Conservation (phyloP, 2,113 vertebrate species). For the Deroptyus accipitrinus region DNA sequence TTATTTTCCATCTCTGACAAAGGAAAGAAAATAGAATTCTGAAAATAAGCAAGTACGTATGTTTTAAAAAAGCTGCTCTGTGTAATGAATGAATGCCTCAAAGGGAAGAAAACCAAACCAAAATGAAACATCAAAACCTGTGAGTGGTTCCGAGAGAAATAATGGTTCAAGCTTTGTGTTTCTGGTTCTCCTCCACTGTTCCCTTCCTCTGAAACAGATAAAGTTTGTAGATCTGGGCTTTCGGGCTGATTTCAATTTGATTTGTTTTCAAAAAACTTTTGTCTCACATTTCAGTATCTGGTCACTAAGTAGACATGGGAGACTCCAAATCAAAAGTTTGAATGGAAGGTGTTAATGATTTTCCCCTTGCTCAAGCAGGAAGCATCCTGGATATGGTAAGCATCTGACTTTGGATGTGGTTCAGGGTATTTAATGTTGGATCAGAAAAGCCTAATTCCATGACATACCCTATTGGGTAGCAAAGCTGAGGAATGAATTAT, state of each 20-base stretch:
- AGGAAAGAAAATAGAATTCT: not conserved
- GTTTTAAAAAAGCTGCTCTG: not conserved
- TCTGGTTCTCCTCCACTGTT: not conserved
- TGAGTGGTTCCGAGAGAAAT: not conserved
- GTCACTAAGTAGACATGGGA: not conserved
- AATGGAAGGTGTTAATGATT: not conserved
- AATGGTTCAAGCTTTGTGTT: not conserved
- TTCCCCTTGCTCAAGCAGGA: not conserved
- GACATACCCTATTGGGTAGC: not conserved
- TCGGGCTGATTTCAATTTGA: not conserved
- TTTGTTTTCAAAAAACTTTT: not conserved
- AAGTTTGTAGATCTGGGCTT: not conserved
- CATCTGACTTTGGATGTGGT: not conserved
- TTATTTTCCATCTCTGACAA: not conserved
- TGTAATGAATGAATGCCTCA: not conserved
- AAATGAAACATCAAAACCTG: not conserved
- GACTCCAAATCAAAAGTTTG: not conserved
- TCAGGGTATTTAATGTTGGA: not conserved
- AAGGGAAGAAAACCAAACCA: not conserved
- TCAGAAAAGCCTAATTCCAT: not conserved
- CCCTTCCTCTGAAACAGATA: not conserved
- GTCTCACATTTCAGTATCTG: not conserved
- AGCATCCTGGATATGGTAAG: not conserved
- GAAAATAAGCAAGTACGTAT: not conserved
- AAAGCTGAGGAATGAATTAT: not conserved